phyloP scores from a whole-genome alignment of 2,113 vertebrate species.

The Athene noctua region DNA sequence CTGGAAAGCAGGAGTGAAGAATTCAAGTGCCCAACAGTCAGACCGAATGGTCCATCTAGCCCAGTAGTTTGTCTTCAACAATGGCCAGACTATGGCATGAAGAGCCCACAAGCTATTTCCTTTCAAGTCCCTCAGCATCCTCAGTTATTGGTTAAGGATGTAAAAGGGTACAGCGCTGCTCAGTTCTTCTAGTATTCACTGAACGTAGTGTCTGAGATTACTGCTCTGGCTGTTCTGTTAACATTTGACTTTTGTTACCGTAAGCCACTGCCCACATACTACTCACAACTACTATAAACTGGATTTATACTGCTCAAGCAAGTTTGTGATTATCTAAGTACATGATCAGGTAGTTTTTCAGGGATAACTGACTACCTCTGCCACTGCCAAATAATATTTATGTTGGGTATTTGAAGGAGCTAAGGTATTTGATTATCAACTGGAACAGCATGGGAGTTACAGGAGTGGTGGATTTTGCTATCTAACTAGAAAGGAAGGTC shows the following conservation, averaged over 20 bases:
- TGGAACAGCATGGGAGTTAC: not conserved
- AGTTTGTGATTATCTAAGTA: not conserved
- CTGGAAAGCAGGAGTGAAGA: not conserved
- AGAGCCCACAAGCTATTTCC: not conserved
- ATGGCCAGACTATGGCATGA: not conserved
- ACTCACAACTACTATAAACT: not conserved
- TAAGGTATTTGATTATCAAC: not conserved
- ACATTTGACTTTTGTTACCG: not conserved
- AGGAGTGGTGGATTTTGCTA: not conserved
- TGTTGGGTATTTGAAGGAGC: not conserved
- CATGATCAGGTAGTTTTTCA: not conserved
- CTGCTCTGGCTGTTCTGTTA: not conserved
- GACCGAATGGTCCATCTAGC: not conserved
- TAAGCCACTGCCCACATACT: rapidly evolving
- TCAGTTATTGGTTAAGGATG: not conserved
- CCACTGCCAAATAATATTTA: not conserved
- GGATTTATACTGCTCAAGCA: not conserved
- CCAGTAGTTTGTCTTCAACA: not conserved
- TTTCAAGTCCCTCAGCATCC: not conserved
- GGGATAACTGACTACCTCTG: not conserved
- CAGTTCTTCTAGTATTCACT: not conserved
- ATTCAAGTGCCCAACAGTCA: rapidly evolving
- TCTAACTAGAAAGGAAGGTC: not conserved
- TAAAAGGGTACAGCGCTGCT: not conserved
- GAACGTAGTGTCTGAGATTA: not conserved